Base-by-base conservation (phyloP, 1,140 invertebrate genomes). In the Carposina sasakii region DNA sequence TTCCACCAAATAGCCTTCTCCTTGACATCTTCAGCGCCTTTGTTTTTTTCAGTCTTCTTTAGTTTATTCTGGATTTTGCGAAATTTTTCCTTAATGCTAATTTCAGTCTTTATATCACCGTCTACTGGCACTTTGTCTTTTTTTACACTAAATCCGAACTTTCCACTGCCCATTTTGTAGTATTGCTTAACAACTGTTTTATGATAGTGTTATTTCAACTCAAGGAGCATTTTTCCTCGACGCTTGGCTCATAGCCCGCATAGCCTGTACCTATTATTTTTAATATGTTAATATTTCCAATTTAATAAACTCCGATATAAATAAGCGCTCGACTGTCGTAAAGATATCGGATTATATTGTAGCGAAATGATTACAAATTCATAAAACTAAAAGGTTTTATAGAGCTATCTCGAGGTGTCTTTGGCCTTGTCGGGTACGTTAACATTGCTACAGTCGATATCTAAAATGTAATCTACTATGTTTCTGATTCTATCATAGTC, bases 351-450 rank as follows among this genome's bases (percentile, higher is more conserved):
- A 63, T 74, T 69, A 82, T 71, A 73, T 76, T 76, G 66, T 72
- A 71, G 69, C 54, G 55, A 58, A 76, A 72, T 79, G 72, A 77
- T 61, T 61, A 57, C 67, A 51, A 73, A 74, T 77, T 61, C 48
- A 71, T 76, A 72, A 74, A 68, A 77, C 70, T 72, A 71, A 77
- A 79, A 79, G 76, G 74, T 81, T 81, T 71, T 81, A 79, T 79
- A 77, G 69, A 67, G 65, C 72, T 78, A 72, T 78, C 69, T 63
- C 60, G 62, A 62, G 62, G 61, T 67, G 64, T 70, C 60, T 73
- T 71, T 76, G 69, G 72, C 77, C 79, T 83, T 83, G 79, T 56
- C 40, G 52, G 57, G 74, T 77, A 81, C 79, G 78, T 76, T 81
- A 79, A 76, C 75, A 74, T 51, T 66, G 52, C 46, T 28, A 24